Base-by-base conservation (phyloP, 2,888 invertebrate genomes). In the Rhynchonema sp. region DNA sequence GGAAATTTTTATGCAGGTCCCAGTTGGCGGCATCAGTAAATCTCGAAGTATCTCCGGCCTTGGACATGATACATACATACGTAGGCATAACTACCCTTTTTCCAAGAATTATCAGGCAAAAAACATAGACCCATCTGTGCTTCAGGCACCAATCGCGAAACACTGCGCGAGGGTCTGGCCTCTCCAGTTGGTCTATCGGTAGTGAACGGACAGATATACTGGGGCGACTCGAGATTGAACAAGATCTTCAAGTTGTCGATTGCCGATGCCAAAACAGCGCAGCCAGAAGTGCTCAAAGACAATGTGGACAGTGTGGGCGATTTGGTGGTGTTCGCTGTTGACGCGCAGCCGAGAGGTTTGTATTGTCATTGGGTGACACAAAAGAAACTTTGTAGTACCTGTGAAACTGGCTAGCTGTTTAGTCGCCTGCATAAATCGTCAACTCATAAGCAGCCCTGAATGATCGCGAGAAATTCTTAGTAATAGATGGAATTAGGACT, bases 271-370 rank as follows among this genome's bases (percentile, higher is more conserved):
- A n/a, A n/a, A n/a, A n/a, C 3, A 2, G 57, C 13, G 22, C 20
- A 2, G 22, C 49, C 57, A 20, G 3, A n/a, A 38, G 46, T 46
- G 22, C 28, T 28, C 23, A 80, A 88, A 63, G 85, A 86, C 0
- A 88, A 89, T 69, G 74, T 94, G 49, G 84, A 83, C 1, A 87
- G 86, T 70, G 75, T 96, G 9, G 79, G 90, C 28, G 91, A 92
- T 69, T 87, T 96, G 60, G 86, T 84, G 0, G 87, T 94, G 64
- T 96, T 86, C 71, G 90, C 92, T 70, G 79, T 83, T 2, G 83
- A 83, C 63, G 86, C 85, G 69, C 96, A 96, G 73, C 92, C 92
- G 0, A 64, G 66, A 22, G 26, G 62, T 61, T 30, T n/a, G n/a
- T n/a, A n/a, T n/a, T n/a, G n/a, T n/a, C n/a, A n/a, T n/a, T n/a